Conservation (phyloP, 2,888 invertebrate species). For the Apotomis capreana region DNA sequence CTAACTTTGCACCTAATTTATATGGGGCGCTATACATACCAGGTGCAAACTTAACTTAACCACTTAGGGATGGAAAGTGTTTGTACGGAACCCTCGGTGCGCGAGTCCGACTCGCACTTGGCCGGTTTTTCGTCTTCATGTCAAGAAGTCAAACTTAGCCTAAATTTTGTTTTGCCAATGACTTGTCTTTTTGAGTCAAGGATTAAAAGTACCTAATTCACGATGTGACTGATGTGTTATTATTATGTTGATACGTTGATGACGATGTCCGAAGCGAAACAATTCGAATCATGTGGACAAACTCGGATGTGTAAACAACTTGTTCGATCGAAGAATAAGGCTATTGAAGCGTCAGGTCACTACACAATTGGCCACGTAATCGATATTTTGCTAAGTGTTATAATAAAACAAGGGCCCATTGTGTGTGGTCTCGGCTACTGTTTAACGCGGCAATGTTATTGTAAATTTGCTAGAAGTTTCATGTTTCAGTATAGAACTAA, state of each 20-base stretch:
- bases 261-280: neutral
- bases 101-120: no score
- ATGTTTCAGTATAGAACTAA: conserved; percentile 8
- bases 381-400: conserved; percentile 35
- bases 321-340: conserved; percentile 22
- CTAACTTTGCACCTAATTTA: no score
- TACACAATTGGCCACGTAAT: conserved; percentile 22
- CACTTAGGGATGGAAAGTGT: no score
- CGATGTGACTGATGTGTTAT: no score
- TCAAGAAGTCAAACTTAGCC: no score
- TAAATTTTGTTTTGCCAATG: no score
- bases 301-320: conserved; percentile 24
- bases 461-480: conserved; percentile 28
- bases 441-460: conserved; percentile 31
- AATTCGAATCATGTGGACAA: neutral
- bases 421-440: conserved; percentile 27
- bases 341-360: conserved; percentile 32
- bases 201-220: no score
- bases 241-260: neutral
- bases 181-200: no score
- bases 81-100: no score
- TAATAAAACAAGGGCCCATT: conserved; percentile 33
- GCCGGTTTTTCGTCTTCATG: no score
- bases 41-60: no score
- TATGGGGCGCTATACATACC: no score